Percentiles rank a stretch among this genome's conserved stretches.
These are phyloP conservation scores for Rhinolophus ferrumequinum DNA, from an alignment of 2,113 vertebrate species.

Conservation along the genomic window DNA sequence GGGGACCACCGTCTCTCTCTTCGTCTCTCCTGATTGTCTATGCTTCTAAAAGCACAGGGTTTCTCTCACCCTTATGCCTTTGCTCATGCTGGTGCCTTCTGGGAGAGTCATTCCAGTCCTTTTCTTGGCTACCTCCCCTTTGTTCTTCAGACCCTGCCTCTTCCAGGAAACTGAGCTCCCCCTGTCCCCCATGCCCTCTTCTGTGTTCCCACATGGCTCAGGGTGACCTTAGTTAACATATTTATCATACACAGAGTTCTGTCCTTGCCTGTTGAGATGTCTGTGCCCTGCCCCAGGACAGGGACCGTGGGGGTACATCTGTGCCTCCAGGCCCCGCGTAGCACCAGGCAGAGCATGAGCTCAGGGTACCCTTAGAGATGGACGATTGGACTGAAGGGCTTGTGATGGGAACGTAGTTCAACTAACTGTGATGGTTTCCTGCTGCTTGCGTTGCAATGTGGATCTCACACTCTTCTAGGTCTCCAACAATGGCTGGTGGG, in stretches of 20 bases:
- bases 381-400: neutral
- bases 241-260: neutral
- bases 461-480: conserved; percentile 84
- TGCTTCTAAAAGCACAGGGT: neutral
- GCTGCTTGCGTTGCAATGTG: neutral
- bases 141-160: neutral
- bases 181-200: neutral
- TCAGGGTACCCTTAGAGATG: neutral
- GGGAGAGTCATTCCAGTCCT: neutral
- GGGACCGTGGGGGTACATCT: rapidly evolving
- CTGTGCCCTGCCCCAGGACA: neutral
- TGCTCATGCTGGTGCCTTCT: neutral
- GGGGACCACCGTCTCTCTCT: neutral
- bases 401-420: neutral
- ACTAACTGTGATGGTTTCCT: neutral
- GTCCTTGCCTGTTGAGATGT: neutral
- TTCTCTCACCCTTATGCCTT: neutral
- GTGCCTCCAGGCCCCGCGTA: neutral
- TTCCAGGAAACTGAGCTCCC: neutral
- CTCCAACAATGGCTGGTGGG: conserved; percentile 99
- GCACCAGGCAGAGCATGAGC: rapidly evolving
- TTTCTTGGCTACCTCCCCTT: neutral
- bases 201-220: neutral
- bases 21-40: neutral
- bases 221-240: neutral